Conservation (phyloP, 2,113 vertebrate genomes). For the Passer montanus region DNA sequence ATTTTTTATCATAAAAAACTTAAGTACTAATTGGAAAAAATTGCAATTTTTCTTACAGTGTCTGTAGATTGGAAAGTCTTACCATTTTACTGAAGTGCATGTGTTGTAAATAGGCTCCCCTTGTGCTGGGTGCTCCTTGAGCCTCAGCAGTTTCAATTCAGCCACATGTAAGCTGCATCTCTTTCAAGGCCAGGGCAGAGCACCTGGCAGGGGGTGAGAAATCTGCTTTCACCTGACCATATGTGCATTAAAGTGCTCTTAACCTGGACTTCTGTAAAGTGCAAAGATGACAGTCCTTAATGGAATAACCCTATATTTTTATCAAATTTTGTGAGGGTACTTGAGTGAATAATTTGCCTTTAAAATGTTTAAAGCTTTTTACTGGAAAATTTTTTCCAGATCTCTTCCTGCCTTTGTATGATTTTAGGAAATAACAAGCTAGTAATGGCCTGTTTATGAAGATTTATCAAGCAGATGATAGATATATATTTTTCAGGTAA, state of each 20-base stretch:
- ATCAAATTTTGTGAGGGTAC: not conserved
- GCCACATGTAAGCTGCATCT: fast-evolving
- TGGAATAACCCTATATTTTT: not conserved
- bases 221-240: not conserved
- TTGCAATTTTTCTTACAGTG: fast-evolving
- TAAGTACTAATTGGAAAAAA: not conserved
- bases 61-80: not conserved
- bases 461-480: not conserved
- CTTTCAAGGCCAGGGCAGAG: not conserved
- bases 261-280: fast-evolving
- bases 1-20: not conserved
- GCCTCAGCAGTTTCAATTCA: not conserved
- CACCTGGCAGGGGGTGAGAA: fast-evolving
- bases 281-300: not conserved
- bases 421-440: not conserved
- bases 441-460: not conserved
- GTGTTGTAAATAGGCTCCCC: fast-evolving
- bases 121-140: not conserved
- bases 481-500: not conserved
- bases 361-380: not conserved
- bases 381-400: not conserved
- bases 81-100: fast-evolving
- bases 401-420: not conserved
- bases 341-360: not conserved
- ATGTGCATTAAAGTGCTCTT: fast-evolving